phyloP scores from a whole-genome alignment of 2,888 invertebrate genomes.

The Druceiella hillmani region DNA sequence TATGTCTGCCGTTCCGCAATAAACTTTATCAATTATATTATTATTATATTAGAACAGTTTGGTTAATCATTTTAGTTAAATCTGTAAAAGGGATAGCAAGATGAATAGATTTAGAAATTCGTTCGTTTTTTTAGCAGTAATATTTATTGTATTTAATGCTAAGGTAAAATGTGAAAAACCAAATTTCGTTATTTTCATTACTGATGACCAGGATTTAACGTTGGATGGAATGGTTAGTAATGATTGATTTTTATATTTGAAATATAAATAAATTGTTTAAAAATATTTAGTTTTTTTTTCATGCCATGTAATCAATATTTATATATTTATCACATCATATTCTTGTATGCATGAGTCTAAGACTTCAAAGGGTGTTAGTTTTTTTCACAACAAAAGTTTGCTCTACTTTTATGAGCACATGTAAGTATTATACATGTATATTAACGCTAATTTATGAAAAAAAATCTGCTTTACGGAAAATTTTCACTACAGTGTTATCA shows the following conservation, averaged over 20 bases:
- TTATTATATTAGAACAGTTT: background rate
- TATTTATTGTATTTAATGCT: conserved; percentile 26
- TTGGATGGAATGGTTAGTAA: conserved; percentile 69
- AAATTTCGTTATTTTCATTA: conserved; percentile 74
- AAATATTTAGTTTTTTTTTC: conserved; percentile 32
- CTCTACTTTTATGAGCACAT: no score
- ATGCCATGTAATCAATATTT: no score
- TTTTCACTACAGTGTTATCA: no score
- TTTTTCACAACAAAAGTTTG: no score
- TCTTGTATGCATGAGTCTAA: no score
- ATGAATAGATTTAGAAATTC: conserved; percentile 31
- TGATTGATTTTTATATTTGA: conserved; percentile 16
- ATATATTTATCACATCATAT: no score
- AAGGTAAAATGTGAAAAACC: conserved; percentile 37
- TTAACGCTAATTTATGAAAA: no score
- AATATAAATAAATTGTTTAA: conserved; percentile 35
- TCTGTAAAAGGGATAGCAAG: conserved; percentile 13
- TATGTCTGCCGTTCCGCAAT: conserved; percentile 56
- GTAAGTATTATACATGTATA: no score
- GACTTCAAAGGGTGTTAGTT: no score
- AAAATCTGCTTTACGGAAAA: no score
- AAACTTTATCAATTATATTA: no score
- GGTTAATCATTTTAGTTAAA: conserved; percentile 3
- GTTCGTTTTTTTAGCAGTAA: conserved; percentile 30
- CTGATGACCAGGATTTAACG: conserved; percentile 82